Evolutionary conservation across 2,113 vertebrate species (phyloP).

Genomic region (Anser brachyrhynchus): DNA sequence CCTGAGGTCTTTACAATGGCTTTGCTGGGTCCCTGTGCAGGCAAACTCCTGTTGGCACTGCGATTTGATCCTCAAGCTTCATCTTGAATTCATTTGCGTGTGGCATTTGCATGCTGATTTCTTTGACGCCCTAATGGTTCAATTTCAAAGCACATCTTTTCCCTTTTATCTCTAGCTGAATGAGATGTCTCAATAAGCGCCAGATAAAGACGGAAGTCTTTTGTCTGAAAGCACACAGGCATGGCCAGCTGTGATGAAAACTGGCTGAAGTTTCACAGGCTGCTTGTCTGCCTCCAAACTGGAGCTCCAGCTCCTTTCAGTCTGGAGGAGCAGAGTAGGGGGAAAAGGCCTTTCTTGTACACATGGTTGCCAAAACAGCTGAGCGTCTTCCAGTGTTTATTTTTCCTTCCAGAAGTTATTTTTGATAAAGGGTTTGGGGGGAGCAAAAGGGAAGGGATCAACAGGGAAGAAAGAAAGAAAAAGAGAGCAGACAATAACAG

Average conservation of each 20-base stretch:
- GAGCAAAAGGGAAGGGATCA: neutral
- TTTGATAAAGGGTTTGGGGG: slow-evolving; percentile 22
- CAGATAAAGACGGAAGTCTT: slow-evolving; percentile 84
- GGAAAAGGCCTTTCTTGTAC: slow-evolving; percentile 49
- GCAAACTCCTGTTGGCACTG: slow-evolving; percentile 30
- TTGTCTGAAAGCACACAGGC: slow-evolving; percentile 79
- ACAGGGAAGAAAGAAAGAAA: neutral
- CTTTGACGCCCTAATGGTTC: slow-evolving; percentile 69
- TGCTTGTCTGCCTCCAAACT: slow-evolving; percentile 74
- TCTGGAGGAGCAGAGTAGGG: slow-evolving; percentile 50
- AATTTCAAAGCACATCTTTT: slow-evolving; percentile 81
- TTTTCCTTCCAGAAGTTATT: slow-evolving; percentile 57
- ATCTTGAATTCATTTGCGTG: slow-evolving; percentile 71
- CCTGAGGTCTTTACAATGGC: neutral
- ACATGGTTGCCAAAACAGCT: slow-evolving; percentile 42
- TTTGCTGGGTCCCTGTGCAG: neutral
- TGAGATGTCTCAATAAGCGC: slow-evolving; percentile 82
- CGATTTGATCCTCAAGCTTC: slow-evolving; percentile 35
- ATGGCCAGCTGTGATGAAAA: slow-evolving; percentile 81
- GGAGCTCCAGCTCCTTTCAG: slow-evolving; percentile 59
- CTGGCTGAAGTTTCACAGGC: slow-evolving; percentile 79
- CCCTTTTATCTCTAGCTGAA: slow-evolving; percentile 80
- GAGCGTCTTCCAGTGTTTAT: slow-evolving; percentile 54
- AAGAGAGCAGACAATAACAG: neutral
- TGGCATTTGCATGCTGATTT: slow-evolving; percentile 77